phyloP scores from a whole-genome alignment of 1,140 invertebrate species.

The Listronotus oregonensis region DNA sequence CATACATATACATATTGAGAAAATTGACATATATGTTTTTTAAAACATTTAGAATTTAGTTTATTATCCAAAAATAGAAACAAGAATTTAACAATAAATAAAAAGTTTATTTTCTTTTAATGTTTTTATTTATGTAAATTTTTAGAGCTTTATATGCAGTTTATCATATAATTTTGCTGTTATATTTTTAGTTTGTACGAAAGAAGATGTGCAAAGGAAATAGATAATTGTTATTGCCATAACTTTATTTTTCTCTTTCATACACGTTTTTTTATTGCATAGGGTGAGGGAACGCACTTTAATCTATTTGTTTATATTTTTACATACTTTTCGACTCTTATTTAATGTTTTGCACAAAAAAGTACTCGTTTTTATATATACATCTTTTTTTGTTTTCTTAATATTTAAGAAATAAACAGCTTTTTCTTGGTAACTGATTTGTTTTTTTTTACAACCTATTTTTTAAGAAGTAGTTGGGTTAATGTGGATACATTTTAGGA shows the following conservation, averaged over 20 bases:
- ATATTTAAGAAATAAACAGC: slow-evolving; percentile 50
- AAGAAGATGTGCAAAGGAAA: slow-evolving; percentile 24
- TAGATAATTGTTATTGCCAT: slow-evolving; percentile 37
- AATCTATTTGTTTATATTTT: slow-evolving; percentile 39
- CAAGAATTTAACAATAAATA: slow-evolving; percentile 16
- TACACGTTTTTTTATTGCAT: slow-evolving; percentile 36
- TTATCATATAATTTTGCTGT: slow-evolving; percentile 19
- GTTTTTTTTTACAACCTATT: no score
- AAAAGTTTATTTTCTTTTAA: slow-evolving; percentile 27
- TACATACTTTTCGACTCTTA: slow-evolving; percentile 33
- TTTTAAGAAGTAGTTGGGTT: no score
- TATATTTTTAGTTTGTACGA: slow-evolving; percentile 20
- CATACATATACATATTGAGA: no score
- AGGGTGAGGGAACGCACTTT: slow-evolving; percentile 45
- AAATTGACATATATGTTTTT: slow-evolving; percentile 13
- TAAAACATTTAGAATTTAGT: background rate
- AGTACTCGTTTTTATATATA: slow-evolving; percentile 49
- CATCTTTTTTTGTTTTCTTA: slow-evolving; percentile 42
- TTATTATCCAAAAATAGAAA: slow-evolving; percentile 32
- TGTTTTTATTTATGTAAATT: slow-evolving; percentile 30
- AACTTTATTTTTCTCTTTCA: slow-evolving; percentile 35
- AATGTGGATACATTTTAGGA: no score
- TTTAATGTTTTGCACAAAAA: slow-evolving; percentile 45
- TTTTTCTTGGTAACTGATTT: slow-evolving; percentile 38
- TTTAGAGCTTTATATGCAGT: slow-evolving; percentile 21